phyloP scores from a whole-genome alignment of 2,888 invertebrate species.

The Tineola bisselliella region DNA sequence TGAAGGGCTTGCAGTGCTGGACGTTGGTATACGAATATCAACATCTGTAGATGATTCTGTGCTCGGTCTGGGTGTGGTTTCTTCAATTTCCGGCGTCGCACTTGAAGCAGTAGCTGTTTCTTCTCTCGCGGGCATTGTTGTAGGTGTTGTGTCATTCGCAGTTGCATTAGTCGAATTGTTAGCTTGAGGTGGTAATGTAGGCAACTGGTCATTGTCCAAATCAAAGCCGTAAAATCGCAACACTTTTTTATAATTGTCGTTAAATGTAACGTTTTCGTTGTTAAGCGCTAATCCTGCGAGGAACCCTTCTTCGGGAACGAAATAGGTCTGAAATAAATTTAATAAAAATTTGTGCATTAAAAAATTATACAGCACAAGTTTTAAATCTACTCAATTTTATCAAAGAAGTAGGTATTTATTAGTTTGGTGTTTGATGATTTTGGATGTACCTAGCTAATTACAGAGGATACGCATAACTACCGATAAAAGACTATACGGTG shows the following conservation, averaged over 20 bases:
- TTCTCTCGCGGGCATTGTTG: constrained; percentile 21
- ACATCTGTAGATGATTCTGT: constrained; percentile 31
- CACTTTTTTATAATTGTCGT: constrained; percentile 76
- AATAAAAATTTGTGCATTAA: background rate
- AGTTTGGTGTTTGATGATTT: no score
- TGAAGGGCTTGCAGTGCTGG: constrained; percentile 28
- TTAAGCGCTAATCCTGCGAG: constrained; percentile 82
- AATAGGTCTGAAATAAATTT: constrained; percentile 77
- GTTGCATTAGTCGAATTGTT: constrained; percentile 26
- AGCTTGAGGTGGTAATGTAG: constrained; percentile 29
- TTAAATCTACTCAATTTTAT: no score
- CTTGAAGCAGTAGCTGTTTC: constrained; percentile 11
- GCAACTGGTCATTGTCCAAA: constrained; percentile 59
- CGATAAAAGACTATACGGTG: no score
- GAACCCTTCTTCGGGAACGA: constrained; percentile 84
- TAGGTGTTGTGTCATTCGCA: constrained; percentile 20
- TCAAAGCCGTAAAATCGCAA: constrained; percentile 85
- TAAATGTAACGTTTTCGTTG: constrained; percentile 79
- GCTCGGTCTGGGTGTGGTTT: constrained; percentile 38
- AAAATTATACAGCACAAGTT: no score
- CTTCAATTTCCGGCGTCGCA: constrained; percentile 30
- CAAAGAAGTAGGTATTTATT: no score
- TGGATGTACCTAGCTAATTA: constrained; percentile 10
- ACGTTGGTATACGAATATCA: constrained; percentile 29
- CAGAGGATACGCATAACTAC: background rate